Evolutionary conservation across 2,888 invertebrate species (phyloP), one percentile per base, ranked within the genome.

Genomic region (Muscina levida): DNA sequence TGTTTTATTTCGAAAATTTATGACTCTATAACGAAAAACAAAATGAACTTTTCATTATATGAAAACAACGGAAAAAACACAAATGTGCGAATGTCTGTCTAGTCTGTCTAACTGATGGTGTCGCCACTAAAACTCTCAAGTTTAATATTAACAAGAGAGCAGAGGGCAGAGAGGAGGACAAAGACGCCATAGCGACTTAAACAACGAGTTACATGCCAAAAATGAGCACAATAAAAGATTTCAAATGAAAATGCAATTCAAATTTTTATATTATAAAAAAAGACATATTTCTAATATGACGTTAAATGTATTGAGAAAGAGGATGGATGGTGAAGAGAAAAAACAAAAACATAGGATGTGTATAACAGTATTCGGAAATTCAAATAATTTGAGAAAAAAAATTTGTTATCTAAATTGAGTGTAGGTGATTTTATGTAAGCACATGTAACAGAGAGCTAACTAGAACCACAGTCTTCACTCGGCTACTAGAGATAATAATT

Each of bases 1-100:
- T 67, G 26, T 67, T 51, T 67, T 66, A 17, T 67, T 67, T 67
- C 0, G 67, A 37, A 48, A 62, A 62, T 62, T 62, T 62, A 62
- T 62, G 62, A 62, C 62, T 62, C 39, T 62, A 39, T 39, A 59
- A 48, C n/a, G 15, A 46, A 1, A 19, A 19, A 48, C 1, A 48
- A 31, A 57, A 5, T 59, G 39, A 59, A 39, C 39, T 59, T 39
- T 39, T 59, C 39, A 37, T 59, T 19, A 10, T 8, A 48, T 2
- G 17, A 48, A 48, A 19, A 48, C n/a, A 46, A 46, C 42, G 4
- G 6, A 42, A 42, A 13, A 13, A 46, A 44, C 44, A 44, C 4
- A 37, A 37, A 44, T n/a, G 13, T 46, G 46, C 46, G 46, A n/a
- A 15, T 46, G 46, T n/a, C n/a, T n/a, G n/a, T n/a, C n/a, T n/a